Evolutionary conservation across 2,113 vertebrate species (phyloP).

Genomic region (Tor tambroides): DNA sequence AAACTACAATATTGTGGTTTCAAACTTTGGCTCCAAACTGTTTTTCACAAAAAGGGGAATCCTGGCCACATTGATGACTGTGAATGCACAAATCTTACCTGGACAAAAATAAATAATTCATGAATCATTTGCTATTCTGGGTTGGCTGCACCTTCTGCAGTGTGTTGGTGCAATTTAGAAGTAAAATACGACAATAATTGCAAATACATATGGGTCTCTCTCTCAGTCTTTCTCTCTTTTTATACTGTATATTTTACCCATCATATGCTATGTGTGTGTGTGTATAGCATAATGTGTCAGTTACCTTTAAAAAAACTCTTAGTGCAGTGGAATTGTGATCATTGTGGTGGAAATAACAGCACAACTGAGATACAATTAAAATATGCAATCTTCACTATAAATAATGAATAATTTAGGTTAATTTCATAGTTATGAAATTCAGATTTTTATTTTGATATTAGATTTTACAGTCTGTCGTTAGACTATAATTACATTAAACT

Average conservation of each 20-base stretch:
- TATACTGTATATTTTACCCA: no score
- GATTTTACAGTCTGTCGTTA: no score
- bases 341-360: neutral
- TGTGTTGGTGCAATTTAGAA: conserved; percentile 34
- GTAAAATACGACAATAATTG: neutral
- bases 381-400: neutral
- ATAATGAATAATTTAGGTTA: neutral
- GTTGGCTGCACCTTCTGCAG: neutral
- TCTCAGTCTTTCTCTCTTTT: no score
- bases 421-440: neutral
- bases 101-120: neutral
- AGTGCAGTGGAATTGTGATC: neutral
- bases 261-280: no score
- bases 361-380: neutral
- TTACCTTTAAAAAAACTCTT: no score
- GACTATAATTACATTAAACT: no score
- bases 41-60: no score
- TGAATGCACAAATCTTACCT: conserved; percentile 3
- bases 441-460: no score
- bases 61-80: neutral
- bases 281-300: no score
- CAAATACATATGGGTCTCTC: neutral
- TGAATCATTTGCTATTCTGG: neutral
- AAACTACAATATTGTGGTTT: no score
- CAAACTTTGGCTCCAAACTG: no score